Evolutionary conservation across 2,888 invertebrate genomes (phyloP).

Genomic region (Ormia ochracea): DNA sequence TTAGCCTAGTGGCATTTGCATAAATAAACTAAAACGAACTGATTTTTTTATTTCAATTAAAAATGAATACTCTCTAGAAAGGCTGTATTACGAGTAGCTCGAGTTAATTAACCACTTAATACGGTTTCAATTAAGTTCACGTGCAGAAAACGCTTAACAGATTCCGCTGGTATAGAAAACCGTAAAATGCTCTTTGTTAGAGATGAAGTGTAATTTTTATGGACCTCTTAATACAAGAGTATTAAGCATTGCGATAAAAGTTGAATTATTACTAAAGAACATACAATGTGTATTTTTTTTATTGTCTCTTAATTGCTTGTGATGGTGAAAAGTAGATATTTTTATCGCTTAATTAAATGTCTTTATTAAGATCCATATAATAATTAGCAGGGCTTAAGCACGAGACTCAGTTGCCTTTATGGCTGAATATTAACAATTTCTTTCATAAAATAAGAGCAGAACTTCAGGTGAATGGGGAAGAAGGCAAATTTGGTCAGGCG

Average conservation of each 20-base stretch:
- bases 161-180: not conserved
- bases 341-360: not conserved
- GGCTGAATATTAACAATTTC: constrained; percentile 19
- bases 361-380: not conserved
- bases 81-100: not conserved
- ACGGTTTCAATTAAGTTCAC: constrained; percentile 1
- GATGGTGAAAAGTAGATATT: too few relatives aligned
- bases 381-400: not conserved
- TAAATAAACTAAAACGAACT: too few relatives aligned
- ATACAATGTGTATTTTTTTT: too few relatives aligned
- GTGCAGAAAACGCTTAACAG: not conserved
- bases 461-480: not conserved
- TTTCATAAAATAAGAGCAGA: not conserved
- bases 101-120: not conserved
- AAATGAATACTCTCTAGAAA: not conserved
- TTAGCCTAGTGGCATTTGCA: too few relatives aligned
- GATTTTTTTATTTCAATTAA: not conserved
- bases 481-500: not conserved
- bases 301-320: too few relatives aligned
- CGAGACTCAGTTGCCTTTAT: not conserved
- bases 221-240: not conserved
- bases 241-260: not conserved
- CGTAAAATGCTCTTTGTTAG: not conserved
- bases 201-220: not conserved
- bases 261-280: not conserved